Conservation (phyloP, 1,140 invertebrate species). For the Phymastichus coffea region DNA sequence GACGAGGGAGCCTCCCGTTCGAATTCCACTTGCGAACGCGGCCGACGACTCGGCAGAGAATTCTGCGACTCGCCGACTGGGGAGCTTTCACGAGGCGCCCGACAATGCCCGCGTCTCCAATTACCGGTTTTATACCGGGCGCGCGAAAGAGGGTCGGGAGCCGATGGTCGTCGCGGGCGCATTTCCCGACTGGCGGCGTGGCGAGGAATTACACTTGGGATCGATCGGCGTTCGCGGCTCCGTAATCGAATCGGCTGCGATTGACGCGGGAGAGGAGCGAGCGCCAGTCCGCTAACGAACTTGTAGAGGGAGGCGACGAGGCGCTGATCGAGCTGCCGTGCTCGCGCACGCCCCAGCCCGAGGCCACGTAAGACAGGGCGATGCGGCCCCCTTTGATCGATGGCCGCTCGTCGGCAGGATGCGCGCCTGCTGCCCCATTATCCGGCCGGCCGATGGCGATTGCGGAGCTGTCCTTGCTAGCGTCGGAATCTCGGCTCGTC, state of each 20-base stretch:
- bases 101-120: too few relatives aligned
- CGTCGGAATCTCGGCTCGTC: too few relatives aligned
- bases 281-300: conserved; percentile 42
- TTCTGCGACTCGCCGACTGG: too few relatives aligned
- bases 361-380: conserved; percentile 23
- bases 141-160: background rate
- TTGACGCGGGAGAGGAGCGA: too few relatives aligned
- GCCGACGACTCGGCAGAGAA: too few relatives aligned
- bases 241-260: conserved; percentile 40
- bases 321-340: conserved; percentile 37
- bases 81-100: too few relatives aligned
- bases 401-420: background rate
- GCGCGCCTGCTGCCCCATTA: conserved; percentile 22
- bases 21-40: too few relatives aligned
- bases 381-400: background rate
- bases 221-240: conserved; percentile 4
- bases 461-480: too few relatives aligned
- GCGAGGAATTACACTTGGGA: background rate
- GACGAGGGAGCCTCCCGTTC: too few relatives aligned
- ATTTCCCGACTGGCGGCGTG: background rate
- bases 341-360: conserved; percentile 29
- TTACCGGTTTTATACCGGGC: background rate
- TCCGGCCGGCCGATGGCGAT: conserved; percentile 1
- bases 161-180: background rate
- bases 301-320: conserved; percentile 20